phyloP scores from a whole-genome alignment of 2,113 vertebrate species.

The Lipophrys pholis region DNA sequence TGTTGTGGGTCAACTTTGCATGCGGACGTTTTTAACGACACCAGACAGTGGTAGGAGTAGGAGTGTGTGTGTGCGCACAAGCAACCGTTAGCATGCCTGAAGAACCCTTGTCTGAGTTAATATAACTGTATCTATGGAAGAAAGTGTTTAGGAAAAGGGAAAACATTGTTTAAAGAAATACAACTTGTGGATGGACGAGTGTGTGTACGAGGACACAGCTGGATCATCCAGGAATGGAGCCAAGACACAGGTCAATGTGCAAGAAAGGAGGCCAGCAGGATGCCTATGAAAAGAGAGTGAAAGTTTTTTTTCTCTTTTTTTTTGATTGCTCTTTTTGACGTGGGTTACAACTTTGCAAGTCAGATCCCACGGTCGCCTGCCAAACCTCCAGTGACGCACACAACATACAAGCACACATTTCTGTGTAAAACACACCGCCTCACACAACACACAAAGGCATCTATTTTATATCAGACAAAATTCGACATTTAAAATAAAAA shows the following conservation, averaged over 20 bases:
- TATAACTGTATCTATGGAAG: constrained; percentile 28
- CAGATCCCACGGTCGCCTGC: constrained; percentile 62
- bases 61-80: constrained; percentile 39
- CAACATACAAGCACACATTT: constrained; percentile 47
- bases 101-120: constrained; percentile 34
- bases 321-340: constrained; percentile 49
- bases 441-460: constrained; percentile 37
- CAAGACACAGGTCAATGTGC: constrained; percentile 47
- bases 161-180: constrained; percentile 2
- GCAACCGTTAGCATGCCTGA: constrained; percentile 44
- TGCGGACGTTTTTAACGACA: constrained; percentile 76
- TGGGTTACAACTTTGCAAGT: constrained; percentile 58
- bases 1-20: constrained; percentile 79
- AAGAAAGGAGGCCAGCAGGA: constrained; percentile 35
- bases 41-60: constrained; percentile 64
- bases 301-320: constrained; percentile 16
- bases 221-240: constrained; percentile 34
- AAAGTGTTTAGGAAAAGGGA: constrained; percentile 9
- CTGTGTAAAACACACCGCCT: constrained; percentile 48
- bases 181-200: background rate
- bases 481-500: constrained; percentile 56
- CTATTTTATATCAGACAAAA: constrained; percentile 54
- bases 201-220: constrained; percentile 24
- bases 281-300: constrained; percentile 56
- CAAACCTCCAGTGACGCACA: constrained; percentile 79